A percentile compares a stretch with the other conserved stretches of the same genome.
phyloP scores from a whole-genome alignment of 2,888 invertebrate genomes.

The Sphaerophoria taeniata region DNA sequence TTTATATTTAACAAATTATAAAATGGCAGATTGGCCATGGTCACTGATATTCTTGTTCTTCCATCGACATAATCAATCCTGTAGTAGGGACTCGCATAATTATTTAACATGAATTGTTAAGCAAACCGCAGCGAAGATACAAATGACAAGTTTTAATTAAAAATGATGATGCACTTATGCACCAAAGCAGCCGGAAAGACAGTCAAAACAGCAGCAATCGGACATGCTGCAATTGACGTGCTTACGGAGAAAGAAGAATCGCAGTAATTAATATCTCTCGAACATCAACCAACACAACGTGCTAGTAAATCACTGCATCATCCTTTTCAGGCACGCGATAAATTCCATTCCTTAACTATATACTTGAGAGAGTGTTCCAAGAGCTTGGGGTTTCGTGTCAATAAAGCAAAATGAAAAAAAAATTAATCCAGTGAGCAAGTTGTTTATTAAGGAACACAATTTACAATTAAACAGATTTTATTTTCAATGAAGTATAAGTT shows the following conservation, averaged over 20 bases:
- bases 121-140: constrained; percentile 36
- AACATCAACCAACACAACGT: constrained; percentile 13
- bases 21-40: constrained; percentile 12
- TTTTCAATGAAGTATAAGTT: not conserved
- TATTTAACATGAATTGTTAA: constrained; percentile 61
- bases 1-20: not conserved
- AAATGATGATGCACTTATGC: constrained; percentile 48
- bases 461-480: not conserved
- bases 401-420: not conserved
- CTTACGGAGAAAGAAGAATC: constrained; percentile 34
- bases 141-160: constrained; percentile 67
- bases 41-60: constrained; percentile 20
- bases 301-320: constrained; percentile 33
- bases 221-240: constrained; percentile 24
- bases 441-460: constrained; percentile 39
- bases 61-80: constrained; percentile 39
- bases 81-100: constrained; percentile 56
- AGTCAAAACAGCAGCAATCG: constrained; percentile 1
- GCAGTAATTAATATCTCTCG: constrained; percentile 57
- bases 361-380: not conserved
- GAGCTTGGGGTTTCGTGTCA: not conserved
- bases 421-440: constrained; percentile 21
- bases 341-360: constrained; percentile 10
- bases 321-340: constrained; percentile 8
- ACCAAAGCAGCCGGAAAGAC: not conserved